These are phyloP conservation scores for Apostichopus parvimensis DNA, from an alignment of 35 echinoderm and acorn worm species.

Conservation along the genomic window DNA sequence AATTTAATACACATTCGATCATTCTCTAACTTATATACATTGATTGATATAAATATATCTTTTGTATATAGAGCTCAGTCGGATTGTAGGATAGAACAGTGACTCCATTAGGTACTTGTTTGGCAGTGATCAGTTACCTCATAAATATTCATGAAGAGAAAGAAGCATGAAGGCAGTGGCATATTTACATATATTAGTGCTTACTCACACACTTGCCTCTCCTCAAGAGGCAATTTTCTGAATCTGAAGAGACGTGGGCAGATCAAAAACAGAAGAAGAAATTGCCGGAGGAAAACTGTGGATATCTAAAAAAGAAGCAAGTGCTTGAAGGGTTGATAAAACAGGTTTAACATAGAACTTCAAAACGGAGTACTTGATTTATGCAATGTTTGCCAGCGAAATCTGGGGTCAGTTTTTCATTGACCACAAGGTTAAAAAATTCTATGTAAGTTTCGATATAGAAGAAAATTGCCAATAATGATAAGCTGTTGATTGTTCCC, in stretches of 20 bases:
- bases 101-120: conserved; percentile 7
- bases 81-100: neutral
- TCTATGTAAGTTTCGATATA: no score
- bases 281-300: neutral
- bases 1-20: neutral
- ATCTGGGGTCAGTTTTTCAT: neutral
- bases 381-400: neutral
- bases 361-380: neutral
- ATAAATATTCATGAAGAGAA: conserved; percentile 29
- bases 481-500: no score
- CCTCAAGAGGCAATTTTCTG: conserved; percentile 32
- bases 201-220: conserved; percentile 45
- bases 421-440: neutral
- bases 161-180: conserved; percentile 26
- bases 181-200: conserved; percentile 54
- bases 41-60: neutral
- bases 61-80: neutral
- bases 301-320: neutral
- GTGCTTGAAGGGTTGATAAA: neutral
- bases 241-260: conserved; percentile 5
- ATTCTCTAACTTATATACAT: neutral
- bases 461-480: no score
- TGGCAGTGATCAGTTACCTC: conserved; percentile 9
- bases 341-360: neutral
- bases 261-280: neutral